Conservation (phyloP, 2,113 vertebrate genomes). For the Lagopus leucura region DNA sequence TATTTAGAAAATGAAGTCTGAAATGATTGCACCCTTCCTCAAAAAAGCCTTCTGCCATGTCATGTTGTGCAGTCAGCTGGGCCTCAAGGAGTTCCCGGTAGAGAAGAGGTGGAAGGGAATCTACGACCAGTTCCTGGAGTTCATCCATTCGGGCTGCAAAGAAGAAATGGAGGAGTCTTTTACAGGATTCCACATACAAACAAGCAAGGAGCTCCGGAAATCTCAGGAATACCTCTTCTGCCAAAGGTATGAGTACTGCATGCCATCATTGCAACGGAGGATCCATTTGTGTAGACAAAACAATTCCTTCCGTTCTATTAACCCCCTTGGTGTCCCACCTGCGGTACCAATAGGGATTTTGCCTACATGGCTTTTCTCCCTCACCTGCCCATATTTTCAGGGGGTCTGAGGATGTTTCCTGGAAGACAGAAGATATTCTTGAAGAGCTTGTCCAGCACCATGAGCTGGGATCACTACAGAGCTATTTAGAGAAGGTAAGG, state of each 20-base stretch:
- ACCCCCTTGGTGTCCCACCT: background rate
- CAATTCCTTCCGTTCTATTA: accelerated
- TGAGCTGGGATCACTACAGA: conserved; percentile 26
- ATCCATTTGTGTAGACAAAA: background rate
- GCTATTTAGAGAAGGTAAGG: conserved; percentile 75
- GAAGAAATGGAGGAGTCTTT: conserved; percentile 74
- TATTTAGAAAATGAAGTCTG: background rate
- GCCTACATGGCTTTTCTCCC: accelerated
- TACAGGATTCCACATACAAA: conserved; percentile 77
- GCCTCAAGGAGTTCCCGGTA: conserved; percentile 65
- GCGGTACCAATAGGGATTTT: background rate
- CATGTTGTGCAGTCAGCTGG: conserved; percentile 75
- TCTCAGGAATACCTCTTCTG: conserved; percentile 75
- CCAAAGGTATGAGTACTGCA: conserved; percentile 48
- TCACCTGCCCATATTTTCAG: background rate
- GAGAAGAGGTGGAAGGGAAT: conserved; percentile 79
- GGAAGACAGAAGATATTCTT: conserved; percentile 60
- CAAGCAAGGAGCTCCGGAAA: conserved; percentile 59
- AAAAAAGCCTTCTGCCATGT: background rate
- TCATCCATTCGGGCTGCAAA: conserved; percentile 65
- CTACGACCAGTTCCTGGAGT: conserved; percentile 75
- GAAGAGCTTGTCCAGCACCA: conserved; percentile 66
- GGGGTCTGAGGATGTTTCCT: conserved; percentile 33
- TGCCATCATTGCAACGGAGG: accelerated
- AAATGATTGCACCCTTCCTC: background rate